Evolutionary conservation across 2,888 invertebrate species (phyloP).

Genomic region (Eupeodes latifasciatus): DNA sequence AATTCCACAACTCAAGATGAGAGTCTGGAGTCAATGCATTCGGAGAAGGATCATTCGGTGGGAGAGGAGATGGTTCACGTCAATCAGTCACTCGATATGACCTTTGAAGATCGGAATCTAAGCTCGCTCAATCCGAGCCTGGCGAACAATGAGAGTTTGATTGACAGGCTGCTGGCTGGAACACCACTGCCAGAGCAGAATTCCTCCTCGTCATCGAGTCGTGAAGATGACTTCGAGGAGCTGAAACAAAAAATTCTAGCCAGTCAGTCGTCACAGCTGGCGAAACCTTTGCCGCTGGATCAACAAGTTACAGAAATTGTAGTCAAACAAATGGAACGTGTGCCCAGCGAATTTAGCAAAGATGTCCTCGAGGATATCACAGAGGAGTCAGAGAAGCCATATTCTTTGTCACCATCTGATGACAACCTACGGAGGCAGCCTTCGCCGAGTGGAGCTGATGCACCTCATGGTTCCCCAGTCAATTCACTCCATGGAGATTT

Average conservation of each 20-base stretch:
- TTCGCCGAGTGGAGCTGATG: conserved; percentile 40
- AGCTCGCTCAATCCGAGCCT: conserved; percentile 78
- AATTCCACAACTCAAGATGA: conserved; percentile 47
- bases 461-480: conserved; percentile 52
- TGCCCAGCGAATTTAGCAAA: conserved; percentile 81
- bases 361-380: conserved; percentile 84
- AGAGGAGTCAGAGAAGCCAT: conserved; percentile 82
- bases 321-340: conserved; percentile 83
- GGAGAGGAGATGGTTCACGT: conserved; percentile 81
- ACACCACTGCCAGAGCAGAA: conserved; percentile 58
- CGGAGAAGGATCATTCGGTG: conserved; percentile 82
- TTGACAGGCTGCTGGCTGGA: conserved; percentile 77
- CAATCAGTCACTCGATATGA: conserved; percentile 82
- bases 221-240: conserved; percentile 80
- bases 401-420: conserved; percentile 61
- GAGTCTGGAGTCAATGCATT: conserved; percentile 62
- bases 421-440: conserved; percentile 44
- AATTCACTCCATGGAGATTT: conserved; percentile 52
- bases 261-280: conserved; percentile 70
- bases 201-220: conserved; percentile 56
- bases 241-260: conserved; percentile 82
- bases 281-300: conserved; percentile 53
- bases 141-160: conserved; percentile 78
- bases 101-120: conserved; percentile 79
- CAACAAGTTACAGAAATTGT: conserved; percentile 68